Conservation (phyloP, 2,888 invertebrate genomes). For the Alloscopus bannaensis region DNA sequence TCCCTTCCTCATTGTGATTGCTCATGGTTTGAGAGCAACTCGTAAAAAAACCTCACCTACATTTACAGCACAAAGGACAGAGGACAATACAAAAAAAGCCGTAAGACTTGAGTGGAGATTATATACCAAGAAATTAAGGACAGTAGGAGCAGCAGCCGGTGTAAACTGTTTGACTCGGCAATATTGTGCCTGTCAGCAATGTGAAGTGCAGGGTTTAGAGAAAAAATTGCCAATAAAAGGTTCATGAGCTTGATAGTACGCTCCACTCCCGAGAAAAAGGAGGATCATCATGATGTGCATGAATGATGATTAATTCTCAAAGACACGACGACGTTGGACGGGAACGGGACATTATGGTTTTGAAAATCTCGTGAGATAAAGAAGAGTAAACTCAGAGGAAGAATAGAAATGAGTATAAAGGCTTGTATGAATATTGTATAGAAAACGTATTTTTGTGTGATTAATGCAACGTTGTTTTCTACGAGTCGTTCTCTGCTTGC, state of each 20-base stretch:
- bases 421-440: too few relatives aligned
- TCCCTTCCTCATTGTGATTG: neutral
- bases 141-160: constrained; percentile 47
- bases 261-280: neutral
- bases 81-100: neutral
- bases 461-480: constrained; percentile 21
- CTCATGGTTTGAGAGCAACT: neutral
- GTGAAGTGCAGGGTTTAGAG: constrained; percentile 37
- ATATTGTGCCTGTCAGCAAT: constrained; percentile 46
- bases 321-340: constrained; percentile 47
- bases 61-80: too few relatives aligned
- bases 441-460: constrained; percentile 14
- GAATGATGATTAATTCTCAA: constrained; percentile 56
- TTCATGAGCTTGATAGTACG: too few relatives aligned
- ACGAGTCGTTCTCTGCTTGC: neutral
- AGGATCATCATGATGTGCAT: constrained; percentile 37
- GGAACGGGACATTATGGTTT: constrained; percentile 22
- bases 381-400: constrained; percentile 1
- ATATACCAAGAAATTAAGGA: constrained; percentile 56
- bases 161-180: too few relatives aligned
- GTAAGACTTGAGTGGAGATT: constrained; percentile 12
- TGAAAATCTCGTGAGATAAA: neutral
- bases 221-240: too few relatives aligned
- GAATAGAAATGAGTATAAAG: too few relatives aligned
- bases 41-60: constrained; percentile 7